Base-by-base conservation (phyloP, 2,797 vertebrate genomes). In the Sebastiscus albofasciatus region DNA sequence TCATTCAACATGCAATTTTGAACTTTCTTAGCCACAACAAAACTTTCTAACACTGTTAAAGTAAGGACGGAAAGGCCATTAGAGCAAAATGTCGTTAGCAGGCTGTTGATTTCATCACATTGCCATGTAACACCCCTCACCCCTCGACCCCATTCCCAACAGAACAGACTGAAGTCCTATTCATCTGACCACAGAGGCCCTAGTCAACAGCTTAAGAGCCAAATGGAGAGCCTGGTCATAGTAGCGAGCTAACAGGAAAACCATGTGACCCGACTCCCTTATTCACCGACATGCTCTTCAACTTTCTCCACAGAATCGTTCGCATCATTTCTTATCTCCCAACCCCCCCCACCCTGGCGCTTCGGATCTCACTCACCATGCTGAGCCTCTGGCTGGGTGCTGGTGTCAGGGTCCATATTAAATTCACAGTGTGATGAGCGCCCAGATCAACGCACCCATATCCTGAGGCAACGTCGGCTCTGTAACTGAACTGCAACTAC, bases 381-480 rank as follows among this genome's bases (percentile, higher is more conserved):
- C 85, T 95, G 96, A 89, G 94, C 89, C 89, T 97, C 97, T 85
- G 92, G 94, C 85, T 96, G 96, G 90, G 90, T 90, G 89, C 94
- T 94, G 90, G 92, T 91, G 90, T 96, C 95, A 73, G 96, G 93
- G 92, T 99, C 97, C 98, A 99, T 98, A 94, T 73, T 91, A 64
- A 90, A 83, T 93, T 94, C 89, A 92, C 93, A 90, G 93, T 83
- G 82, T 54, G 82, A 62, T 34, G 61, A 87, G 82, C 6, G 39
- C 72, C 78, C 13, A 6, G 78, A 85, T 82, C 86, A 81, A 71
- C 84, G 86, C 68, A 49, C 77, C 88, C 92, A 92, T 87, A 84
- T 92, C 85, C 88, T 24, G 68, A 73, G 79, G 72, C 42, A 49
- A 78, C 80, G 67, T 84, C 31, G 26, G n/a, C 60, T 77, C 59